These are phyloP conservation scores for Scaptomyza parva DNA, from an alignment of 2,888 invertebrate genomes.

Conservation along the genomic window DNA sequence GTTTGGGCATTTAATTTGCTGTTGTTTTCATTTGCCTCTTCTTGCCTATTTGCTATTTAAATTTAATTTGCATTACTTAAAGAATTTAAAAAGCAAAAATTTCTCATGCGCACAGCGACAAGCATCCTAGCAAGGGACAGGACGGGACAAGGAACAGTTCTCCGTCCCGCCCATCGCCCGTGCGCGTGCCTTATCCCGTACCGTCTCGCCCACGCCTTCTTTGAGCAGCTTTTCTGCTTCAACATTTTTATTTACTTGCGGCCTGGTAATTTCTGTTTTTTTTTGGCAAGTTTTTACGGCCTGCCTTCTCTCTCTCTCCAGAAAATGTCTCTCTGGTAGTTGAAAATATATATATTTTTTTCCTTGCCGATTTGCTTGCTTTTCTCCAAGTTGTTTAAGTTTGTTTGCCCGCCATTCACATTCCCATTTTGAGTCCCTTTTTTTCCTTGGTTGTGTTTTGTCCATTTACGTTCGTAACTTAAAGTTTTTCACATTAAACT, in stretches of 20 bases:
- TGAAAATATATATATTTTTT: conserved; percentile 37
- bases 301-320: conserved; percentile 1
- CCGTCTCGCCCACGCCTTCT: conserved; percentile 14
- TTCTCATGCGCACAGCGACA: conserved; percentile 70
- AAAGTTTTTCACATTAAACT: conserved; percentile 58
- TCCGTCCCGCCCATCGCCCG: background rate
- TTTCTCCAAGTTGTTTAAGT: conserved; percentile 54
- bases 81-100: conserved; percentile 78
- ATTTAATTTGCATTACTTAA: conserved; percentile 81
- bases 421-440: conserved; percentile 5
- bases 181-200: conserved; percentile 27
- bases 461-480: conserved; percentile 38
- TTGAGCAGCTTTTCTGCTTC: conserved; percentile 75
- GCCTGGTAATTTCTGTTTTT: conserved; percentile 75
- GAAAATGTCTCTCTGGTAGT: conserved; percentile 62
- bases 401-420: conserved; percentile 28
- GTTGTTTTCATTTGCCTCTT: conserved; percentile 62
- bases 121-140: conserved; percentile 38
- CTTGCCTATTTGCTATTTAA: conserved; percentile 79
- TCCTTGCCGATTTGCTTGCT: conserved; percentile 12
- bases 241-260: conserved; percentile 78
- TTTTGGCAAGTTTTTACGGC: conserved; percentile 71
- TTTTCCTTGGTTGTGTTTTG: background rate
- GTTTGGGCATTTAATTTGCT: conserved; percentile 65
- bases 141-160: too few relatives aligned